Percentiles rank a stretch among this genome's conserved stretches.
Evolutionary conservation across 2,113 vertebrate species (phyloP).

Genomic region (Aptenodytes patagonicus): DNA sequence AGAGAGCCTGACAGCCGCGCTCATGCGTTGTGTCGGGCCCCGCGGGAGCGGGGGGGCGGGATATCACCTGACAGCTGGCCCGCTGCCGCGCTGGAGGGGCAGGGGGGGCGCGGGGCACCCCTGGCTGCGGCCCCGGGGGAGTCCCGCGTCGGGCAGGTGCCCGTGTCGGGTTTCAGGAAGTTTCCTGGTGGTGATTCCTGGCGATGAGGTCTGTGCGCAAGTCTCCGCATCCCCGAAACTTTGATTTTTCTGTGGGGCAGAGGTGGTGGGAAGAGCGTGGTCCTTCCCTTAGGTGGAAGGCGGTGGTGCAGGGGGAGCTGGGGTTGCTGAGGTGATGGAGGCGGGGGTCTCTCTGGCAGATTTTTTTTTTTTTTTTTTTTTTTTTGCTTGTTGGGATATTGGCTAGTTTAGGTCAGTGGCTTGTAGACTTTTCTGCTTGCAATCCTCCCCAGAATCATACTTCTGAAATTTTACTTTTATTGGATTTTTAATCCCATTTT

Average conservation of each 20-base stretch:
- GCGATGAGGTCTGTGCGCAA: neutral
- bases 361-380: neutral
- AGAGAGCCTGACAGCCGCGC: neutral
- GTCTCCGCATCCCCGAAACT: neutral
- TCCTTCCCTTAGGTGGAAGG: neutral
- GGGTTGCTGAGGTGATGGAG: neutral
- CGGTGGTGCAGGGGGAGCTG: neutral
- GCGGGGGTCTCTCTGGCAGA: too few species aligned
- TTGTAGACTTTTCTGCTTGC: neutral
- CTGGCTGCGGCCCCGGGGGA: neutral
- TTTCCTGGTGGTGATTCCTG: neutral
- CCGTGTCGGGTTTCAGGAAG: too few species aligned
- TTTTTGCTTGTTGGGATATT: fast-evolving
- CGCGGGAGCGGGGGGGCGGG: neutral
- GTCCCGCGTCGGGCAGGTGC: neutral
- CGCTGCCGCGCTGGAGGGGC: neutral
- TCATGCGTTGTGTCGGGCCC: neutral
- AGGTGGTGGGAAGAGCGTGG: neutral
- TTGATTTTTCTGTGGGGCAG: fast-evolving
- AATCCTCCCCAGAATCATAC: fast-evolving
- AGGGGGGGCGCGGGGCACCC: neutral
- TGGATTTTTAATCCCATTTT: fast-evolving
- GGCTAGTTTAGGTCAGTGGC: neutral
- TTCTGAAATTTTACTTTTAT: fast-evolving
- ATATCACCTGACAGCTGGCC: neutral